phyloP scores from a whole-genome alignment of 2,888 invertebrate genomes.

The Eledone cirrhosa region DNA sequence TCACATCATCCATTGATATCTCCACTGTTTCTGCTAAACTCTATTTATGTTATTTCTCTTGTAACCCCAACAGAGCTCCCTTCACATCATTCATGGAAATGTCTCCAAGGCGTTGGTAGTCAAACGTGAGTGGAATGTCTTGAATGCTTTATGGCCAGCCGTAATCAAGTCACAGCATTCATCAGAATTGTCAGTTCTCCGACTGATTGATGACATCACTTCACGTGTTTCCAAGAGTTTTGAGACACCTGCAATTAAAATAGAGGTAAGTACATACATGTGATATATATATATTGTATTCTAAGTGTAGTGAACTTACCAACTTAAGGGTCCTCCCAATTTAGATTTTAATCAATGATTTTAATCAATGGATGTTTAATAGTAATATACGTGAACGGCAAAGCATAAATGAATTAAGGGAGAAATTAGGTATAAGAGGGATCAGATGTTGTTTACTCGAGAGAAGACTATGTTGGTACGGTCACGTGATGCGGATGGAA shows the following conservation, averaged over 20 bases:
- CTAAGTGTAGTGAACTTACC: no score
- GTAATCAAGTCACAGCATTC: constrained; percentile 81
- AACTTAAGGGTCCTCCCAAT: neutral
- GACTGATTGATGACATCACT: constrained; percentile 66
- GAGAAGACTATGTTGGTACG: no score
- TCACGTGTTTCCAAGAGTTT: constrained; percentile 64
- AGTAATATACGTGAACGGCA: no score
- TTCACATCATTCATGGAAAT: constrained; percentile 80
- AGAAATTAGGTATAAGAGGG: no score
- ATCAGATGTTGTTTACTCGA: no score
- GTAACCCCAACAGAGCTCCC: constrained; percentile 72
- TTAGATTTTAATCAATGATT: neutral
- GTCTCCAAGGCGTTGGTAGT: constrained; percentile 72
- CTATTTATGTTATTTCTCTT: neutral
- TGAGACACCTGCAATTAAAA: constrained; percentile 58
- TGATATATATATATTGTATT: neutral
- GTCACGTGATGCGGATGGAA: no score
- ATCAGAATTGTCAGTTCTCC: constrained; percentile 76
- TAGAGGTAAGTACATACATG: constrained; percentile 45
- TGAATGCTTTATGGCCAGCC: constrained; percentile 80
- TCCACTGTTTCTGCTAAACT: no score
- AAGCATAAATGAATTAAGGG: no score
- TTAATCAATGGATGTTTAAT: no score
- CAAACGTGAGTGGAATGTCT: constrained; percentile 80
- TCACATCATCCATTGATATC: constrained; percentile 73